Evolutionary conservation across 2,888 invertebrate genomes (phyloP), one percentile per base, ranked within the genome.

Genomic region (Galeruca laticollis): DNA sequence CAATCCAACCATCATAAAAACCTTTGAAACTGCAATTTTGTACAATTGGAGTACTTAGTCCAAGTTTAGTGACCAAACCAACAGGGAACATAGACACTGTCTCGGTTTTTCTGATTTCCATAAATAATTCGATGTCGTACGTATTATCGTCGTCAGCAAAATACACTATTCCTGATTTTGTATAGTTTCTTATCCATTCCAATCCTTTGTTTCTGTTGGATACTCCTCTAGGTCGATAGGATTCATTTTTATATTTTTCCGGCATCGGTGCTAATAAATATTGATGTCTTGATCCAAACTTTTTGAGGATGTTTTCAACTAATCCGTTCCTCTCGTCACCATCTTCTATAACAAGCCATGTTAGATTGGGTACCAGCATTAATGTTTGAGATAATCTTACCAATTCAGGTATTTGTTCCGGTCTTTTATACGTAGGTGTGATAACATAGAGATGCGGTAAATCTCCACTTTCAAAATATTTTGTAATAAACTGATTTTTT

Each of bases 261-360:
- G 92, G 92, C 91, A 92, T 92, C 60, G 91, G 91, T 68, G 90
- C 90, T 90, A 59, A 51, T 40, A 89, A 85, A 82, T 92, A 91
- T 33, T 93, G 91, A 80, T 90, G 92, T 64, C 88, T 88, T 20
- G 95, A 83, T 10, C 89, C 89, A 49, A 92, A 91, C 54, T 90
- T 89, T 68, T 87, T 86, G 15, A 98, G 86, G 20, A 97, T 87
- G 72, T 92, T 91, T 6, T 88, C 88, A 2, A 98, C 95, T 65
- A 95, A 86, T 20, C 86, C 83, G 0, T 93, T 92, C 82, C 90
- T 94, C 5, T 84, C 83, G 13, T 87, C 86, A 0, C 95, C 89
- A 85, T 98, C 98, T 86, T 98, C 98, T 35, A 98, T 90, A 43
- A 98, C 87, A 75, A 98, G 92, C 98, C 98, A 98, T 83, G 96